A percentile compares a stretch with the other conserved stretches of the same genome.
Evolutionary conservation across 2,797 vertebrate genomes (phyloP).

Genomic region (Rhynchonycteris naso): DNA sequence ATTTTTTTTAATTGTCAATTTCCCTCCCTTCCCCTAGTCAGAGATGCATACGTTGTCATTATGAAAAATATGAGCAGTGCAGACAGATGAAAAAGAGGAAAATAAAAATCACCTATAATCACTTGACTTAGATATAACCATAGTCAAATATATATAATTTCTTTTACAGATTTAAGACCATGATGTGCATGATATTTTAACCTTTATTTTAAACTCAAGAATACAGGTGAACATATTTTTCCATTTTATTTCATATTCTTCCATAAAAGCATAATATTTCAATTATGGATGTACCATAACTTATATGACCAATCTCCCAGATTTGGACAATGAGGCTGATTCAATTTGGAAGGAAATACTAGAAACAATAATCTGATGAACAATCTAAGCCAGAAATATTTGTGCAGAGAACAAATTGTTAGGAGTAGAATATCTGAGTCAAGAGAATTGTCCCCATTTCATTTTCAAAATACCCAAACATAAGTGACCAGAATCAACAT

Average conservation of each 20-base stretch:
- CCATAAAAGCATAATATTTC: neutral
- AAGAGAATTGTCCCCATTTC: neutral
- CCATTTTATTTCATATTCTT: conserved; percentile 30
- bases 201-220: neutral
- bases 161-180: neutral
- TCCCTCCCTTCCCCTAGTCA: neutral
- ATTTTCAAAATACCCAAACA: neutral
- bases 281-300: neutral
- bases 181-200: neutral
- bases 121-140: neutral
- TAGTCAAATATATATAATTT: neutral
- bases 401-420: neutral
- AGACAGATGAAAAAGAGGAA: neutral
- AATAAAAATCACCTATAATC: conserved; percentile 47
- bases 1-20: neutral
- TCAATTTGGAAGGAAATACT: neutral
- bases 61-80: neutral
- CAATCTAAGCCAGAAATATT: neutral
- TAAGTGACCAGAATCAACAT: rapidly evolving
- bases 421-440: neutral
- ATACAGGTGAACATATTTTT: neutral
- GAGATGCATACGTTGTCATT: neutral
- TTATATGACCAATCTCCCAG: neutral
- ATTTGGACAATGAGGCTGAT: neutral
- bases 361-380: neutral